Percentiles rank a stretch among this genome's conserved stretches.
Conservation (phyloP, 2,797 vertebrate species). For the Cossypha polioptera region DNA sequence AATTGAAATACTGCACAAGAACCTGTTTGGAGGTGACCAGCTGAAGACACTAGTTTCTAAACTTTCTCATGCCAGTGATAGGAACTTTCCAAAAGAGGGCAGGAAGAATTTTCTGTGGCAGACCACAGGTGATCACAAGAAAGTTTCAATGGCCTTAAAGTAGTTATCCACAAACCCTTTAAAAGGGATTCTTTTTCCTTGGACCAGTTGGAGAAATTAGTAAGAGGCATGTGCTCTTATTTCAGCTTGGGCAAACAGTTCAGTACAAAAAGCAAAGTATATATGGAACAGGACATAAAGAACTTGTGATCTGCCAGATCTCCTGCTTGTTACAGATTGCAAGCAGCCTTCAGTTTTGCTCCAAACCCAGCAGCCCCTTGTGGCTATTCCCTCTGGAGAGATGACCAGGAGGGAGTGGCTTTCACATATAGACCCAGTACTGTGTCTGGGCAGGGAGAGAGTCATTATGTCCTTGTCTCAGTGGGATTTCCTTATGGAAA, state of each 20-base stretch:
- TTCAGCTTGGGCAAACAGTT: background rate
- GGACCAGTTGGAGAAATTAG: background rate
- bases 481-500: background rate
- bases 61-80: background rate
- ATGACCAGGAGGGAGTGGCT: background rate
- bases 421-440: accelerated
- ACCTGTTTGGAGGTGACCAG: background rate
- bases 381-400: background rate
- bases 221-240: background rate
- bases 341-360: background rate
- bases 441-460: background rate
- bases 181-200: background rate
- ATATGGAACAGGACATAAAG: background rate
- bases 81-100: background rate
- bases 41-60: background rate
- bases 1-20: background rate
- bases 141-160: background rate
- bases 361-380: background rate
- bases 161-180: background rate
- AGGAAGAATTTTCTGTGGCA: background rate
- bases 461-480: accelerated
- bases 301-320: background rate
- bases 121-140: background rate
- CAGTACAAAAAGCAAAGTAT: background rate
- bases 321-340: background rate